Evolutionary conservation across 2,797 vertebrate genomes (phyloP).

Genomic region (Enteromius argenteus): DNA sequence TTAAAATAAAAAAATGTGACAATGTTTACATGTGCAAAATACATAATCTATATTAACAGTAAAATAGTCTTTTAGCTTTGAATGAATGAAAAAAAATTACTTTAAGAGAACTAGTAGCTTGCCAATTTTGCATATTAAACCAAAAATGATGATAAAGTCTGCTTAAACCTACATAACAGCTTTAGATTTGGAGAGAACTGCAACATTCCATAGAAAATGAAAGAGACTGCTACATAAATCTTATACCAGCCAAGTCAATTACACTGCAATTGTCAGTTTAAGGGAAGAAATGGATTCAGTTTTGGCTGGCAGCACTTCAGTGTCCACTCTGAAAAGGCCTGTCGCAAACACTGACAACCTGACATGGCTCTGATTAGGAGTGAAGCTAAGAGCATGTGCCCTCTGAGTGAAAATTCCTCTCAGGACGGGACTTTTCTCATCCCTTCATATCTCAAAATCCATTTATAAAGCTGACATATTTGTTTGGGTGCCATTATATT

Average conservation of each 20-base stretch:
- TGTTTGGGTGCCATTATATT: neutral
- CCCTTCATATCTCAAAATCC: neutral
- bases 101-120: neutral
- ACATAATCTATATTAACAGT: too few relatives aligned
- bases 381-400: neutral
- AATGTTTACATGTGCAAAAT: too few relatives aligned
- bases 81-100: too few relatives aligned
- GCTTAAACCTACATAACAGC: neutral
- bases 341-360: slow-evolving; percentile 1
- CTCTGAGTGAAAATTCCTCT: neutral
- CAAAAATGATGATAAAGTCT: neutral
- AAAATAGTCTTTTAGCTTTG: neutral
- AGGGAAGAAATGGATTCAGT: neutral
- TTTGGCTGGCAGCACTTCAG: slow-evolving; percentile 12
- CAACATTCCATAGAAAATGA: neutral
- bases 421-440: neutral
- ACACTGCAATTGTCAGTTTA: neutral
- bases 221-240: neutral
- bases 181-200: slow-evolving; percentile 1
- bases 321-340: slow-evolving; percentile 13
- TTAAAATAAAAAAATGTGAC: too few relatives aligned
- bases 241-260: slow-evolving; percentile 20
- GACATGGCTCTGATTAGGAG: slow-evolving; percentile 15
- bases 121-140: neutral
- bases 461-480: slow-evolving; percentile 5